Conservation (phyloP, 2,888 invertebrate genomes). For the Eilema caniola region DNA sequence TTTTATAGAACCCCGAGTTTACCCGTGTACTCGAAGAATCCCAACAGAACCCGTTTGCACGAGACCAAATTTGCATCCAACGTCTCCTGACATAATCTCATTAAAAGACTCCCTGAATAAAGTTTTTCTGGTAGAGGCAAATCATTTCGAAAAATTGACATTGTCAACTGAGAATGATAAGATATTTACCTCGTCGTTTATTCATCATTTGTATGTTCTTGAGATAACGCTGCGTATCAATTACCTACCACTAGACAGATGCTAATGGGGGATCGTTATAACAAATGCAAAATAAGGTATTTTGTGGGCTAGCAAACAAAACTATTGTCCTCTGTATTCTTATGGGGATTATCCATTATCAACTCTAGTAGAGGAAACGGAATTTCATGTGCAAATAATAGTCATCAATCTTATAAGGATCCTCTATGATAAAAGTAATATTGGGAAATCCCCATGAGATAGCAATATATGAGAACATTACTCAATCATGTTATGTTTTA, state of each 20-base stretch:
- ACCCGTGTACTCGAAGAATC: not conserved
- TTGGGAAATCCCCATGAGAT: not conserved
- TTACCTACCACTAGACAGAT: not conserved
- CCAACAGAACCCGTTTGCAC: too few relatives aligned
- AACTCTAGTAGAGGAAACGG: not conserved
- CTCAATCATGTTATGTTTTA: not conserved
- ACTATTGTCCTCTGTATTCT: not conserved
- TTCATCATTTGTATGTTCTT: too few relatives aligned
- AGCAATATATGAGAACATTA: not conserved
- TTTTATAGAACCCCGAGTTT: not conserved
- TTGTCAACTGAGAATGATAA: too few relatives aligned
- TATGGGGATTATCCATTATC: not conserved
- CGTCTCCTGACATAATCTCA: not conserved
- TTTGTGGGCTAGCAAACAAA: not conserved
- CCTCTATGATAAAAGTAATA: not conserved
- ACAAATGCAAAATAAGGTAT: not conserved
- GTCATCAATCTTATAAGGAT: not conserved
- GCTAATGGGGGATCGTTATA: not conserved
- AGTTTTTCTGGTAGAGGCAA: not conserved
- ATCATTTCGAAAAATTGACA: too few relatives aligned
- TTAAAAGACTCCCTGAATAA: not conserved
- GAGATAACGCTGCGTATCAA: not conserved
- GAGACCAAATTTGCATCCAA: not conserved
- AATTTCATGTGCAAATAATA: slow-evolving; percentile 2
- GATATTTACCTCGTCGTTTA: too few relatives aligned